Evolutionary conservation across 2,888 invertebrate genomes (phyloP), one percentile per base, ranked within the genome.

Genomic region (Pollenia angustigena): DNA sequence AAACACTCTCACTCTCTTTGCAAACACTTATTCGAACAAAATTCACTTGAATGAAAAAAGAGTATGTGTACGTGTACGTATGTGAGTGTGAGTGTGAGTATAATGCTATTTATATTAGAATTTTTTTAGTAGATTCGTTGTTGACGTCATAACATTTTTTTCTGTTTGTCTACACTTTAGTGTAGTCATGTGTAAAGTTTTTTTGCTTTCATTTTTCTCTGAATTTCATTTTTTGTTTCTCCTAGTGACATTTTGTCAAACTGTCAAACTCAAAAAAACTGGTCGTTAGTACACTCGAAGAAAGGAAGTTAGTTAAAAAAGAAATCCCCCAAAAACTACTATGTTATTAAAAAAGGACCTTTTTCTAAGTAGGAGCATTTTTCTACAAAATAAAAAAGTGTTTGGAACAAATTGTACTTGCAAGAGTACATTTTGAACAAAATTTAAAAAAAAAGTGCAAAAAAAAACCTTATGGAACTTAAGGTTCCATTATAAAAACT

Each of bases 101-200:
- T 60, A 44, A 48, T 40, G 52, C 10, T 18, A 62, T 62, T 78
- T 32, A 42, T 6, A 12, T 50, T 69, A 60, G 42, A 78, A 50
- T 52, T 40, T 7, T 48, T 16, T 44, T 44, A 62, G n/a, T 10
- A 11, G 40, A 14, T 71, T 64, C 40, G 54, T 54, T 72, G 10
- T 44, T 81, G 81, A 81, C 81, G 81, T 81, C 81, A 81, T 74
- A 72, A 81, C 74, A 66, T 74, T 81, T 81, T 64, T 44, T 56
- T 42, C 9, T 54, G 23, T 68, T 23, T 68, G 50, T 60, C n/a
- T 54, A 71, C 54, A 23, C 62, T 54, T 8, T 14, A 52, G 42
- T 60, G 79, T 69, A 79, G 60, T 79, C 79, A 79, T 79, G 69
- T 79, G 69, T 79, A 69, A 69, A 69, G 44, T 76, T 56, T 66